Evolutionary conservation across 2,113 vertebrate species (phyloP).

Genomic region (Murina feae): DNA sequence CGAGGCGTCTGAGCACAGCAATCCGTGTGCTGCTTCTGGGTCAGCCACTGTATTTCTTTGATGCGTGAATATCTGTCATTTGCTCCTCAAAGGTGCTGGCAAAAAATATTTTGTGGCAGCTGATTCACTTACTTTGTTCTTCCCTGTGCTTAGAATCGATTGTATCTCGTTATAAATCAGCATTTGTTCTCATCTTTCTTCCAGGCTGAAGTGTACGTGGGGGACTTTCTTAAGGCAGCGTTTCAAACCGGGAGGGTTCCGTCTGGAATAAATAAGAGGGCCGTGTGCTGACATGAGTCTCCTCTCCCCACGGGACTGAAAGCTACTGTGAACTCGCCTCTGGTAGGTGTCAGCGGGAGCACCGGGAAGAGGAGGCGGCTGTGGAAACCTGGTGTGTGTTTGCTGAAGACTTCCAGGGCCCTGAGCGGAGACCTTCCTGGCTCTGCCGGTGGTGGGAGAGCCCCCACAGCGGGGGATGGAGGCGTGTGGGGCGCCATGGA

Average conservation of each 20-base stretch:
- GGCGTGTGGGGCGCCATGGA: not conserved
- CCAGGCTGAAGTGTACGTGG: not conserved
- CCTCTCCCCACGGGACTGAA: not conserved
- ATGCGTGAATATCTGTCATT: not conserved
- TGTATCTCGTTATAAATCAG: constrained; percentile 16
- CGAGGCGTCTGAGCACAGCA: not conserved
- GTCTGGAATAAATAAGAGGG: not conserved
- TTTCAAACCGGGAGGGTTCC: constrained; percentile 8
- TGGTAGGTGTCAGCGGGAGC: constrained; percentile 23
- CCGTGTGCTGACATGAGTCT: constrained; percentile 30
- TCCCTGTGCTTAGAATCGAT: not conserved
- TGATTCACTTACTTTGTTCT: not conserved
- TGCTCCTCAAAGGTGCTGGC: not conserved
- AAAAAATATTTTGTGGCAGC: not conserved
- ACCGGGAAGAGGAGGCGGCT: not conserved
- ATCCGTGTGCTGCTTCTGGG: not conserved
- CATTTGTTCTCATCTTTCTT: constrained; percentile 17
- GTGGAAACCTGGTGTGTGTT: constrained; percentile 58
- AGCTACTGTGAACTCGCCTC: constrained; percentile 27
- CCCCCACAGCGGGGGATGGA: not conserved
- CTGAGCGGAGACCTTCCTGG: constrained; percentile 6
- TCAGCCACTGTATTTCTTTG: not conserved
- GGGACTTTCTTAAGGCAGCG: constrained; percentile 24
- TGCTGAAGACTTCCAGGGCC: constrained; percentile 48
- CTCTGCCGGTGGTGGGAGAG: not conserved